These are phyloP conservation scores for Pantala flavescens DNA, from an alignment of 1,140 invertebrate genomes.

Conservation along the genomic window DNA sequence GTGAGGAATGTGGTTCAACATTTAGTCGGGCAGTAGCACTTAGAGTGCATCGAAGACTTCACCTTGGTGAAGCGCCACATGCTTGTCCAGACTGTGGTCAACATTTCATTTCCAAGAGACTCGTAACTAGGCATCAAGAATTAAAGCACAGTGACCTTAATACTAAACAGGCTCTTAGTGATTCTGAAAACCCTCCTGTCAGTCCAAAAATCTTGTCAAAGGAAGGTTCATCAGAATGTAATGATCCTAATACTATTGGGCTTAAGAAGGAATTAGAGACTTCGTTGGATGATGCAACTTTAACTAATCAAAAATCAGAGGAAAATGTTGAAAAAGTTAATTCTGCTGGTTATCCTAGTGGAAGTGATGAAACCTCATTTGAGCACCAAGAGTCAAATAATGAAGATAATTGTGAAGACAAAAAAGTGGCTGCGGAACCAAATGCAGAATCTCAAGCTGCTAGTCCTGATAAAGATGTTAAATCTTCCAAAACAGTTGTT, in stretches of 20 bases:
- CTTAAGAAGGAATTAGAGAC: conserved; percentile 27
- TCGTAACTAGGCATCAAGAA: conserved; percentile 56
- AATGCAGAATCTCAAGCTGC: background rate
- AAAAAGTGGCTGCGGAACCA: background rate
- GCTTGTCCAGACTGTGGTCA: conserved; percentile 59
- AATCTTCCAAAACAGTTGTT: conserved; percentile 30
- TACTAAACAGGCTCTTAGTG: background rate
- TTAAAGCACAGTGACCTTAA: background rate
- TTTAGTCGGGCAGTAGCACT: conserved; percentile 66
- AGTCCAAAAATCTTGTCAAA: background rate
- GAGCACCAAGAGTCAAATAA: conserved; percentile 18
- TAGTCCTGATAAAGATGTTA: background rate
- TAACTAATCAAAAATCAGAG: conserved; percentile 30
- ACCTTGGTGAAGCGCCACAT: conserved; percentile 58
- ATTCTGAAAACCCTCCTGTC: conserved; percentile 13
- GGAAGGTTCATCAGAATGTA: conserved; percentile 14
- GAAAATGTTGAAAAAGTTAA: conserved; percentile 18
- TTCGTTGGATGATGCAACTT: conserved; percentile 17
- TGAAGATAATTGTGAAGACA: background rate
- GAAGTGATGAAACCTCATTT: conserved; percentile 10
- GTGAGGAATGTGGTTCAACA: conserved; percentile 64
- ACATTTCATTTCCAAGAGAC: conserved; percentile 69
- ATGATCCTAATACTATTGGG: conserved; percentile 15
- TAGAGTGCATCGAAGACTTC: conserved; percentile 58
- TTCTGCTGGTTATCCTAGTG: background rate